Conservation (phyloP, 1,140 invertebrate genomes). For the Proales similis region DNA sequence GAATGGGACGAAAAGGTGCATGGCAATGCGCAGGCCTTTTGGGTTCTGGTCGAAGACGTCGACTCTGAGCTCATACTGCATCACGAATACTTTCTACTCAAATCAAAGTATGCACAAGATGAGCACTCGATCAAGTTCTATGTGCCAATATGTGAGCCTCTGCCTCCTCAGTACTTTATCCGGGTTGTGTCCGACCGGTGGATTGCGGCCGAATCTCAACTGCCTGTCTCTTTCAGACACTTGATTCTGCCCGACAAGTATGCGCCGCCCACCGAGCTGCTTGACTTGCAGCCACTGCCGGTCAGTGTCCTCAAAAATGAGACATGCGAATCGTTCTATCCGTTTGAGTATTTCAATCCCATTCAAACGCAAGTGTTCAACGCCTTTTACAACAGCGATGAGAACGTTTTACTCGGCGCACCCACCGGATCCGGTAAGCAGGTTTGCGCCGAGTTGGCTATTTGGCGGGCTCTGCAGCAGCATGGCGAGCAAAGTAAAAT, state of each 20-base stretch:
- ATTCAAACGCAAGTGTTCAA: constrained; percentile 99
- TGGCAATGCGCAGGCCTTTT: constrained; percentile 77
- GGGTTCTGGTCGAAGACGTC: constrained; percentile 97
- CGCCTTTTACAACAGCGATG: constrained; percentile 93
- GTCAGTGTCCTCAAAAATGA: constrained; percentile 68
- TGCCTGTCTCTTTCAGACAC: constrained; percentile 95
- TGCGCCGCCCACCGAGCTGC: constrained; percentile 86
- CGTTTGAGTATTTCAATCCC: constrained; percentile 90
- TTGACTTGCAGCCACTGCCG: constrained; percentile 93
- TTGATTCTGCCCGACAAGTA: constrained; percentile 96
- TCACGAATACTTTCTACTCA: constrained; percentile 93
- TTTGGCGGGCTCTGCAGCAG: constrained; percentile 64
- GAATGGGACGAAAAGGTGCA: constrained; percentile 88
- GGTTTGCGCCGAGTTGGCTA: constrained; percentile 90
- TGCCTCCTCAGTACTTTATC: constrained; percentile 96
- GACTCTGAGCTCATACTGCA: constrained; percentile 87
- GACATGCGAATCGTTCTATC: constrained; percentile 77
- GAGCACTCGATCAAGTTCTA: constrained; percentile 96
- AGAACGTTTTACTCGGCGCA: constrained; percentile 95
- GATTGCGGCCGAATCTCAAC: constrained; percentile 75
- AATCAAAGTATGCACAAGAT: constrained; percentile 81
- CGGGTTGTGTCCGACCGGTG: constrained; percentile 61
- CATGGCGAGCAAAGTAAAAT: constrained; percentile 57
- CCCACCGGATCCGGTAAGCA: constrained; percentile 95
- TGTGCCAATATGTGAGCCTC: constrained; percentile 92